Conservation (phyloP, 2,888 invertebrate genomes). For the Drosophila ezoana region DNA sequence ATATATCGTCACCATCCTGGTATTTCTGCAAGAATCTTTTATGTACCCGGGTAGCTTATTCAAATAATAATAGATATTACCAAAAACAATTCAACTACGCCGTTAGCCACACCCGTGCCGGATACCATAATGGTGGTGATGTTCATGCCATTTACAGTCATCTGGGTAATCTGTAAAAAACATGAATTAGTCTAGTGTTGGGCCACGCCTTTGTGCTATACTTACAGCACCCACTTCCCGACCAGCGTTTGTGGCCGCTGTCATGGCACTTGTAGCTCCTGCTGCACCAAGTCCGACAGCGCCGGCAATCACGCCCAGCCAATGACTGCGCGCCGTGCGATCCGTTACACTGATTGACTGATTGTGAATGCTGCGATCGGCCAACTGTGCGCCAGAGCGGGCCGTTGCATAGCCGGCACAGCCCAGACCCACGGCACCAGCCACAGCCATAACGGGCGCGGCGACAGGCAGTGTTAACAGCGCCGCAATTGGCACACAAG, state of each 20-base stretch:
- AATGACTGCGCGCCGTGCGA: conserved; percentile 75
- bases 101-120: conserved; percentile 78
- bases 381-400: conserved; percentile 69
- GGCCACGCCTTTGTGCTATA: background rate
- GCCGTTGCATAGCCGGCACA: conserved; percentile 71
- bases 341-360: conserved; percentile 76
- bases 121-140: conserved; percentile 80
- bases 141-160: conserved; percentile 81
- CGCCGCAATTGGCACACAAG: conserved; percentile 61
- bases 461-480: conserved; percentile 60
- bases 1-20: conserved; percentile 75
- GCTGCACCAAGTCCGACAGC: conserved; percentile 71
- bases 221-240: conserved; percentile 74
- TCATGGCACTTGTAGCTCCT: conserved; percentile 72
- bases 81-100: conserved; percentile 76
- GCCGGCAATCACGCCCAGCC: conserved; percentile 76
- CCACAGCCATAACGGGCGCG: conserved; percentile 68
- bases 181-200: background rate
- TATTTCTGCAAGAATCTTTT: conserved; percentile 62
- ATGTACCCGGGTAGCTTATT: background rate
- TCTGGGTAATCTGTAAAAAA: conserved; percentile 57
- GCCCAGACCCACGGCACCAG: conserved; percentile 56
- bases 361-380: conserved; percentile 77
- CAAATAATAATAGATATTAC: conserved; percentile 54
- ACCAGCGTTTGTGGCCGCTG: conserved; percentile 70